Evolutionary conservation across 1,140 invertebrate species (phyloP).

Genomic region (Bursaphelenchus mucronatus): DNA sequence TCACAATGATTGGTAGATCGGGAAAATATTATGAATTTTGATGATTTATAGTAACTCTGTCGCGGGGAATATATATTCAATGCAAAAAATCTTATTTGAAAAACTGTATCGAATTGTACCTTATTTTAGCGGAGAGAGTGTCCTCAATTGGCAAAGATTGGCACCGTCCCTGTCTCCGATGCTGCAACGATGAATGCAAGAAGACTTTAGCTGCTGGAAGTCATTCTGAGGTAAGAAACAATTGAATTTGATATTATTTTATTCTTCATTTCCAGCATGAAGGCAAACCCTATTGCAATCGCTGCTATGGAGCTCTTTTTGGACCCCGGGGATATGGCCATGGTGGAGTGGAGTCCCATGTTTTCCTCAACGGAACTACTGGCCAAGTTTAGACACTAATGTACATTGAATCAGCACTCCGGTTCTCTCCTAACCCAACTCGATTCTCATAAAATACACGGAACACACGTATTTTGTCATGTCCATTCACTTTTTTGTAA

Average conservation of each 20-base stretch:
- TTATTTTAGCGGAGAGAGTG: slow-evolving; percentile 77
- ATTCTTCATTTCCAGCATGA: slow-evolving; percentile 70
- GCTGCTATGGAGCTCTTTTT: slow-evolving; percentile 83
- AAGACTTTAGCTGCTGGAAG: slow-evolving; percentile 81
- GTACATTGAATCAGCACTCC: no score
- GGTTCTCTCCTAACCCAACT: no score
- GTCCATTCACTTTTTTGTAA: no score
- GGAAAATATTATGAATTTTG: no score
- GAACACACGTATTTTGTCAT: no score
- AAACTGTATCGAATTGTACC: not conserved
- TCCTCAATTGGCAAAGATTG: slow-evolving; percentile 85
- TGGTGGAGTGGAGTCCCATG: slow-evolving; percentile 52
- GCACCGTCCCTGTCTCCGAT: slow-evolving; percentile 82
- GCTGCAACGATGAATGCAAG: slow-evolving; percentile 74
- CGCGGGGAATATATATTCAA: no score
- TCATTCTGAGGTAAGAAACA: slow-evolving; percentile 71
- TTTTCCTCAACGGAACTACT: slow-evolving; percentile 51
- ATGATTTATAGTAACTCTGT: no score
- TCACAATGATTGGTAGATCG: no score
- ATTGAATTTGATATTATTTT: not conserved
- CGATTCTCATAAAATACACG: no score
- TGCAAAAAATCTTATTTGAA: not conserved
- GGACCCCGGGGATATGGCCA: slow-evolving; percentile 64
- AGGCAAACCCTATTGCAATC: slow-evolving; percentile 82
- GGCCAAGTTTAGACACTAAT: slow-evolving; percentile 17